Evolutionary conservation across 2,113 vertebrate genomes (phyloP).

Genomic region (Cyanocitta stelleri): DNA sequence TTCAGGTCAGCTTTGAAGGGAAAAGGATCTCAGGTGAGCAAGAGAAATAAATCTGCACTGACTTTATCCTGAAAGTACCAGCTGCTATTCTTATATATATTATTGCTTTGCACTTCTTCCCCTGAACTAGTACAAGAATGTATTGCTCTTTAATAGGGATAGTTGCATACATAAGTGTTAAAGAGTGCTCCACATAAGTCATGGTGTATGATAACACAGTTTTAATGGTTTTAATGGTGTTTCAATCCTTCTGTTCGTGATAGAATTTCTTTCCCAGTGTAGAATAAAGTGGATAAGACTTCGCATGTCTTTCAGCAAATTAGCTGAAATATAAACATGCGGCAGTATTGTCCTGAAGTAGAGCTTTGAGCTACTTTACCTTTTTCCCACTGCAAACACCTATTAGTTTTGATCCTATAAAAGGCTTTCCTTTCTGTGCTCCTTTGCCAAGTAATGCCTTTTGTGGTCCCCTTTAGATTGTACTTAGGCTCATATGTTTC

Average conservation of each 20-base stretch:
- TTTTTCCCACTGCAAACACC: not conserved
- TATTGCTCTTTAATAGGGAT: not conserved
- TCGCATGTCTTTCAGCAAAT: not conserved
- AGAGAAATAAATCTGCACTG: not conserved
- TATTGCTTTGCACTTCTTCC: not conserved
- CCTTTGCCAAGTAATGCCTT: not conserved
- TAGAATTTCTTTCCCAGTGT: not conserved
- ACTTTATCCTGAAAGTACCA: not conserved
- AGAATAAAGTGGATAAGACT: not conserved
- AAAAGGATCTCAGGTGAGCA: not conserved
- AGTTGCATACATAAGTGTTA: accelerated
- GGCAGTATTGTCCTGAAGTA: not conserved
- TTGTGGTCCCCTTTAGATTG: not conserved
- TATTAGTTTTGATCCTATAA: not conserved
- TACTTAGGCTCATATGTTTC: not conserved
- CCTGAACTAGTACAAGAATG: not conserved
- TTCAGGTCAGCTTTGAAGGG: not conserved
- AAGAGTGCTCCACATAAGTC: not conserved
- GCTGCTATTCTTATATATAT: not conserved
- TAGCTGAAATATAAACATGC: not conserved
- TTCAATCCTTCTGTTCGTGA: not conserved
- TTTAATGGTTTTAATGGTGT: not conserved
- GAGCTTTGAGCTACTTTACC: not conserved
- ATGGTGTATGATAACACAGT: not conserved
- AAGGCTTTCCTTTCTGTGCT: not conserved